Evolutionary conservation across 2,888 invertebrate species (phyloP).

Genomic region (Lepetodrilus schrolli): DNA sequence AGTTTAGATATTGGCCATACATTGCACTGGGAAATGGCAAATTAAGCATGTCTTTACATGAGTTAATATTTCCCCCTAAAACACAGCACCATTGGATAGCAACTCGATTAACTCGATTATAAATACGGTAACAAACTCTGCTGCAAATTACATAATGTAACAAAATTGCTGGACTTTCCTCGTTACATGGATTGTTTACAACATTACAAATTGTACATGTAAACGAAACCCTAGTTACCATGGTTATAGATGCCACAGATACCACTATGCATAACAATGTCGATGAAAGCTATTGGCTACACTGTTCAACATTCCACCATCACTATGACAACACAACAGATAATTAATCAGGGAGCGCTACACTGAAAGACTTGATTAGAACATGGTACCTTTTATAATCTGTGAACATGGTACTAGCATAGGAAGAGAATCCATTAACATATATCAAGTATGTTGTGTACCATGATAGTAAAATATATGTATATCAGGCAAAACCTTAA

Average conservation of each 20-base stretch:
- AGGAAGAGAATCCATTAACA: too few species aligned
- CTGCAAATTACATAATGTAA: too few species aligned
- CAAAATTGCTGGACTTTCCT: too few species aligned
- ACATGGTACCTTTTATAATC: neutral
- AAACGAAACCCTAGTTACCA: too few species aligned
- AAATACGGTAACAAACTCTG: neutral
- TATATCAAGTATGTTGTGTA: too few species aligned
- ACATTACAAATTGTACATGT: too few species aligned
- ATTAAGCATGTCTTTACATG: constrained; percentile 6
- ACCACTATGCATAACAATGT: neutral
- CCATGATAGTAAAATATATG: too few species aligned
- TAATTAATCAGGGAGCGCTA: neutral
- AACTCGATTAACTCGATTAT: neutral
- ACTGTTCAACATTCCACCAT: neutral
- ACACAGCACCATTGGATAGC: constrained; percentile 20
- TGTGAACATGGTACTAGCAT: neutral
- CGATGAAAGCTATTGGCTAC: too few species aligned
- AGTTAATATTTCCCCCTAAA: neutral
- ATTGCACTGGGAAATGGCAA: constrained; percentile 20
- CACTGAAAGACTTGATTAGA: neutral
- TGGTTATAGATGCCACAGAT: neutral
- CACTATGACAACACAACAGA: neutral
- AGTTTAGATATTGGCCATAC: neutral
- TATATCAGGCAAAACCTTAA: too few species aligned
- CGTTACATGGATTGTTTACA: too few species aligned